These are phyloP conservation scores for Pogonocherus hispidulus DNA, from an alignment of 2,888 invertebrate species.

Conservation along the genomic window DNA sequence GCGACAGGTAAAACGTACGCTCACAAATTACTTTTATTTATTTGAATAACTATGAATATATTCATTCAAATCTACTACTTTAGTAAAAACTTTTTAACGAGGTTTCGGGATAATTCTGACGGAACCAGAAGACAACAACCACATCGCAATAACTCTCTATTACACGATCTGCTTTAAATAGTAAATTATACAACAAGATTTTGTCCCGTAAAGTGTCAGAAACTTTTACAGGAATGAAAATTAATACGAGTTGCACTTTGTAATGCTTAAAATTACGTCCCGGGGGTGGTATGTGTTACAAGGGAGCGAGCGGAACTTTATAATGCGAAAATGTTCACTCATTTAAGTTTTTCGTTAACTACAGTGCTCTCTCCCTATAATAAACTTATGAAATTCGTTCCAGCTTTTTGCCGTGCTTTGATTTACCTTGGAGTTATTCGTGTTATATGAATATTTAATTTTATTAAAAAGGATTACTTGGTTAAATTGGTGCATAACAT, in stretches of 20 bases:
- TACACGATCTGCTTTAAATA: slow-evolving; percentile 40
- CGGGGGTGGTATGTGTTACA: slow-evolving; percentile 47
- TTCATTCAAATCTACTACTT: too few species aligned
- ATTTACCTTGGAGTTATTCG: not conserved
- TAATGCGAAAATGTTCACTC: slow-evolving; percentile 24
- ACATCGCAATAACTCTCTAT: slow-evolving; percentile 37
- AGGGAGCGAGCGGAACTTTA: slow-evolving; percentile 14
- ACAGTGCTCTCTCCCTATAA: not conserved
- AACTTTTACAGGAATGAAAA: slow-evolving; percentile 59
- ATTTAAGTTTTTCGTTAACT: slow-evolving; percentile 1
- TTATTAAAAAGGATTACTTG: not conserved
- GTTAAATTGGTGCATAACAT: too few species aligned
- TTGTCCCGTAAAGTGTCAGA: slow-evolving; percentile 53
- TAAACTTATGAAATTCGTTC: slow-evolving; percentile 2
- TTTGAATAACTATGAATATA: too few species aligned
- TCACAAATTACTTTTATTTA: too few species aligned
- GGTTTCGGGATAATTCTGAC: too few species aligned
- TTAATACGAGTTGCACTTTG: slow-evolving; percentile 58
- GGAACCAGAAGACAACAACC: not conserved
- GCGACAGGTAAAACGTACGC: too few species aligned
- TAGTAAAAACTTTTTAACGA: too few species aligned
- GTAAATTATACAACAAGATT: slow-evolving; percentile 48
- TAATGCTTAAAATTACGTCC: slow-evolving; percentile 54
- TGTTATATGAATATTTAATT: not conserved
- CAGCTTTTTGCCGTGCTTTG: not conserved